Conservation (phyloP, 2,797 vertebrate species). For the Serranus cabrilla region DNA sequence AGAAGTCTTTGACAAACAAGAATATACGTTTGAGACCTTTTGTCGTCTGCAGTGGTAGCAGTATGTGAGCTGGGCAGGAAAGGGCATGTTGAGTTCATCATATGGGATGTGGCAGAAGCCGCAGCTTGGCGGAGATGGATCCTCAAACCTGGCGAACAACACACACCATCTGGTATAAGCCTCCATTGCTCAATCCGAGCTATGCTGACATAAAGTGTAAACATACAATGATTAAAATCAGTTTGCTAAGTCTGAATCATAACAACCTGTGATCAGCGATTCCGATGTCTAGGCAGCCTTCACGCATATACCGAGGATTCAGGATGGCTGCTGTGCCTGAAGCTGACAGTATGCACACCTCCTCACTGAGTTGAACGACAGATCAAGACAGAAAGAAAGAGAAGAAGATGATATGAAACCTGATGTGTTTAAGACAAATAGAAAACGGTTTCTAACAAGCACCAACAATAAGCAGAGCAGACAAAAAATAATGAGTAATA, state of each 20-base stretch:
- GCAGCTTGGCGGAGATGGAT: slow-evolving; percentile 90
- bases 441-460: background rate
- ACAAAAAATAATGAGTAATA: background rate
- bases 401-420: background rate
- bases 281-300: slow-evolving; percentile 91
- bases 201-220: background rate
- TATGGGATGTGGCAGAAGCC: slow-evolving; percentile 99
- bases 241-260: background rate
- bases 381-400: slow-evolving; percentile 2
- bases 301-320: slow-evolving; percentile 96
- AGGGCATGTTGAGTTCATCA: slow-evolving; percentile 98
- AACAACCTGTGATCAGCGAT: slow-evolving; percentile 93
- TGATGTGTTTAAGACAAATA: background rate
- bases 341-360: slow-evolving; percentile 98
- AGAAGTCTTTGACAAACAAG: background rate
- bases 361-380: slow-evolving; percentile 88
- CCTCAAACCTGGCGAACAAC: slow-evolving; percentile 89
- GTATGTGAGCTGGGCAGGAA: slow-evolving; percentile 96
- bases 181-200: background rate
- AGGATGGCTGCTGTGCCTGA: slow-evolving; percentile 97
- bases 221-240: background rate
- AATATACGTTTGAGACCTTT: slow-evolving; percentile 83
- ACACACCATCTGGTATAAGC: slow-evolving; percentile 28
- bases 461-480: background rate
- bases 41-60: slow-evolving; percentile 94